Percentiles rank a stretch among this genome's conserved stretches.
phyloP scores from a whole-genome alignment of 2,888 invertebrate genomes.

The Atethmia centrago region DNA sequence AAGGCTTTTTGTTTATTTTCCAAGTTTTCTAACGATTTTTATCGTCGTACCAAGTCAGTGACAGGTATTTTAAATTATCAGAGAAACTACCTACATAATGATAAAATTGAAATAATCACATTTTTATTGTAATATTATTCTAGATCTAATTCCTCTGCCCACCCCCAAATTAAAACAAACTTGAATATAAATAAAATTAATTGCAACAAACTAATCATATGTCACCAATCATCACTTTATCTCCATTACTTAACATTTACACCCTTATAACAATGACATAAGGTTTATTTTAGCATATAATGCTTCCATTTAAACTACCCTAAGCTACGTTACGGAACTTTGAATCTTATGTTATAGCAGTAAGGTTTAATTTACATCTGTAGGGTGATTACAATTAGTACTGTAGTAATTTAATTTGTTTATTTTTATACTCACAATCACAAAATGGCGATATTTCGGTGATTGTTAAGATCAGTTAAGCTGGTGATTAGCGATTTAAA shows the following conservation, averaged over 20 bases:
- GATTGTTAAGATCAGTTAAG: constrained; percentile 38
- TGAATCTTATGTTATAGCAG: accelerated
- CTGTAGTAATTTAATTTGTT: constrained; percentile 74
- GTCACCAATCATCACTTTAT: constrained; percentile 15
- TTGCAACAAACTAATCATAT: constrained; percentile 43
- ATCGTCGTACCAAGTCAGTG: not conserved
- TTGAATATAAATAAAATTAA: constrained; percentile 51
- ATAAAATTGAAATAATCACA: not conserved
- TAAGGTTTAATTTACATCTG: constrained; percentile 22
- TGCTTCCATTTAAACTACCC: not conserved
- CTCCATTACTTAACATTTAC: not conserved
- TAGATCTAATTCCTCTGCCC: constrained; percentile 17
- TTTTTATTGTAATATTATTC: constrained; percentile 12
- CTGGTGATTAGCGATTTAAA: constrained; percentile 47
- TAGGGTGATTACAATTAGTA: constrained; percentile 41
- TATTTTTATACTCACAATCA: constrained; percentile 66
- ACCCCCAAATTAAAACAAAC: constrained; percentile 44
- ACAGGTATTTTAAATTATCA: not conserved
- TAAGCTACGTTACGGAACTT: not conserved
- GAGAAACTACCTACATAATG: not conserved
- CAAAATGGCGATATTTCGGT: constrained; percentile 46
- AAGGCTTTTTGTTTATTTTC: not conserved
- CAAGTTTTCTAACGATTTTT: not conserved
- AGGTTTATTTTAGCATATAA: constrained; percentile 2
- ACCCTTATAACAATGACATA: not conserved